Base-by-base conservation (phyloP, 2,888 invertebrate genomes). In the Scaptomyza cyrtandrae region DNA sequence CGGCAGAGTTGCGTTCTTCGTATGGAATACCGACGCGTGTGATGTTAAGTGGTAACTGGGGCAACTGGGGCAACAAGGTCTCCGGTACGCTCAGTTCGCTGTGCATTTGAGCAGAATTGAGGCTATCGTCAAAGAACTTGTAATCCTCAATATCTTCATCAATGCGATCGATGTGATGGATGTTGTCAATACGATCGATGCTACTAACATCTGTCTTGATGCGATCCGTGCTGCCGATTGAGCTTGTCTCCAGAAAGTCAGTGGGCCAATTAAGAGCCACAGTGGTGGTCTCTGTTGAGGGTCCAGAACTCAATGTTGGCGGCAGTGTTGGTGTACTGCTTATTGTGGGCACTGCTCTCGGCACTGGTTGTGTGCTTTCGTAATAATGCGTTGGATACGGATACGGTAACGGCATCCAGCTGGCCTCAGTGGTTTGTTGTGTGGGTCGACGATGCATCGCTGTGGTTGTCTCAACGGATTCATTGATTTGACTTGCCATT, bases 11-110 rank as follows among this genome's bases (percentile, higher is more conserved):
- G 7, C 80, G 78, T 0, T 89, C 76, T 43, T 90, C 88, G 62
- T 88, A 90, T 11, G 90, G 90, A 29, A 83, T 78, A 5, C 90
- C 90, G 16, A 90, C 77, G 31, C 85, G 88, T 0, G 90, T 90
- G 13, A 90, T 90, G 27, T 90, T 90, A 0, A 89, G 67, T 0
- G 90, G 86, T 33, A 82, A 57, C 52, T 82, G 76, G 0, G 89
- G 86, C 33, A 82, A 57, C 52, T 82, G 76, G 0, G 89, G 88
- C 50, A 80, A 56, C 39, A 82, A 9, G 0, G 80, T 76, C 13
- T 82, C 89, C 10, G 90, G 80, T 24, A 90, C 76, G 50, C 86
- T 89, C 19, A 89, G 67, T 3, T 79, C 78, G 52, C 78, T 89
- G 52, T 88, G 76, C 57, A 83, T 85, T 54, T 87, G 82, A 3